A percentile compares a stretch with the other conserved stretches of the same genome.
These are phyloP conservation scores for Eptesicus fuscus DNA, from an alignment of 2,113 vertebrate genomes.

Conservation along the genomic window DNA sequence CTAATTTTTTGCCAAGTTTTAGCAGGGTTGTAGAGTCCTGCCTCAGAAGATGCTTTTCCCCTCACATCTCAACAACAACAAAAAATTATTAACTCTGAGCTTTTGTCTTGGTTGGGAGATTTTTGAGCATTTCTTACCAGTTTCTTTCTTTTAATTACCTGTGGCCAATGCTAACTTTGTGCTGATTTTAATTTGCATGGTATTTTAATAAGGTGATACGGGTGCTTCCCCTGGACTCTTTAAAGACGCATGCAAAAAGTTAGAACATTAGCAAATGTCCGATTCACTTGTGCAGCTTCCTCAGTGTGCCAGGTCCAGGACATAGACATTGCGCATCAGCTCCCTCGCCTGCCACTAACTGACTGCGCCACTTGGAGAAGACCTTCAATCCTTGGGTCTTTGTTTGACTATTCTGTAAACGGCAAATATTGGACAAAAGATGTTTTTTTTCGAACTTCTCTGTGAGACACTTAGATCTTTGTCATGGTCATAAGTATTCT, in stretches of 20 bases:
- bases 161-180: neutral
- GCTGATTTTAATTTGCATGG: neutral
- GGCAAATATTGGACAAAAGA: neutral
- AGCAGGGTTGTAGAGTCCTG: neutral
- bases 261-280: neutral
- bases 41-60: constrained; percentile 18
- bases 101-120: neutral
- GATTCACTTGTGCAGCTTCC: neutral
- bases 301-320: neutral
- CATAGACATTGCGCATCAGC: too few species aligned
- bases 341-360: neutral
- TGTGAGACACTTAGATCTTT: neutral
- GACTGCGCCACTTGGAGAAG: neutral
- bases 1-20: constrained; percentile 27
- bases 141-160: constrained; percentile 11
- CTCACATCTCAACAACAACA: neutral
- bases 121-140: neutral
- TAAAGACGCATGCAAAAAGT: neutral
- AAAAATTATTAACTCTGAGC: neutral
- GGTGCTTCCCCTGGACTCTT: neutral
- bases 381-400: neutral
- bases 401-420: neutral
- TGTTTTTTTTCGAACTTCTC: neutral
- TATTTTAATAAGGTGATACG: neutral
- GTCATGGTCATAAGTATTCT: neutral